Base-by-base conservation (phyloP, 64 coral and sea anemone species). In the Porites lutea region DNA sequence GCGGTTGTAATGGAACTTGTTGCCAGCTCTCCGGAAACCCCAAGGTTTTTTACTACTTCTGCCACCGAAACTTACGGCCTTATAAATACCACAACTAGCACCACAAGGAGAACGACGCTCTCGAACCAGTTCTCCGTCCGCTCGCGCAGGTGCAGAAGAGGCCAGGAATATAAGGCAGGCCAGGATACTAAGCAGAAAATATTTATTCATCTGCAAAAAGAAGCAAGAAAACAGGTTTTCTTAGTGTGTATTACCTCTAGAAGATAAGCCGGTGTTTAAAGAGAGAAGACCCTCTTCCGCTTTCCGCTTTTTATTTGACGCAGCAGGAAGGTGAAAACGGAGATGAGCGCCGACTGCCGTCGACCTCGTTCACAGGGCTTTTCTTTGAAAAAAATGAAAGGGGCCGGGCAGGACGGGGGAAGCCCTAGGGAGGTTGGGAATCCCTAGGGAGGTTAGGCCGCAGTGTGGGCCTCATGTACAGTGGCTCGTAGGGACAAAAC, bases 191-290 rank as follows among this genome's bases (percentile, higher is more conserved):
- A 84, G 48, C 62, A 66, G 63, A 2, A 54, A n/a, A n/a, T 53
- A 63, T 84, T 84, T 84, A 84, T 69, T 51, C 81, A 84, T 84
- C 81, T 84, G 63, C 2, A 45, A 69, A 22, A 19, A 8, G 61
- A 80, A 61, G 53, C 20, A 21, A 79, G 1, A 0, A 79, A 1
- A 3, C 8, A 19, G 12, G 9, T 77, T 23, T 21, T 37, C 27
- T 37, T 37, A 37, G 27, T 37, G 0, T 37, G 27, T 37, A 37
- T 37, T 37, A 37, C 27, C 27, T 37, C 27, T 37, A 37, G 27
- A 37, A 37, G 27, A 37, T 37, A 37, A 37, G 27, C 27, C 27
- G 0, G 27, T 37, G 27, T 37, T 37, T 19, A 21, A 23, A 70
- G 22, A 19, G 66, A 21, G 20, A 71, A 37, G 21, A 71, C 65